Percentiles rank a stretch among this genome's conserved stretches.
phyloP scores from a whole-genome alignment of 2,113 vertebrate species.

The Trematocara zebra region DNA sequence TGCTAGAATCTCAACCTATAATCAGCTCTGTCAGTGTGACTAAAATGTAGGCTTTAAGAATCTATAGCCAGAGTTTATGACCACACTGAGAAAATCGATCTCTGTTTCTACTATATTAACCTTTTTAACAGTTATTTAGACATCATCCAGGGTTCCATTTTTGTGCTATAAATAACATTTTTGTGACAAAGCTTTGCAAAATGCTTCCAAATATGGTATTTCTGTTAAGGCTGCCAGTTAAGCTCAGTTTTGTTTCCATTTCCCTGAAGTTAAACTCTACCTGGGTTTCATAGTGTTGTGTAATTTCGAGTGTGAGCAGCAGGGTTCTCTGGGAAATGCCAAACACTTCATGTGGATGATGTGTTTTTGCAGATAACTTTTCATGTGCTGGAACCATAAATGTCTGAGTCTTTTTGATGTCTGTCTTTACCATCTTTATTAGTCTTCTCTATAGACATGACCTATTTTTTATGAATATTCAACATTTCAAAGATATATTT shows the following conservation, averaged over 20 bases:
- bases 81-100: not conserved
- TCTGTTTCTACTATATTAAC: not conserved
- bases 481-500: not conserved
- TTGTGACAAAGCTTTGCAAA: not conserved
- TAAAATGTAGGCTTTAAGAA: not conserved
- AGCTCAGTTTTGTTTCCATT: not conserved
- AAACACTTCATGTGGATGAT: not conserved
- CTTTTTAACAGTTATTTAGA: not conserved
- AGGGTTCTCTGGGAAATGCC: constrained; percentile 6
- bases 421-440: not conserved
- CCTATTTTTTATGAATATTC: not conserved
- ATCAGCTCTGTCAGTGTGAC: not conserved
- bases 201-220: not conserved
- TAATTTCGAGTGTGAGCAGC: not conserved
- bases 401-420: not conserved
- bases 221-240: not conserved
- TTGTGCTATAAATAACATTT: not conserved
- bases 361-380: not conserved
- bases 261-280: not conserved
- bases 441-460: not conserved
- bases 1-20: not conserved
- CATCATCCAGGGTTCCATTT: not conserved
- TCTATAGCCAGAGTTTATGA: not conserved
- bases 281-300: not conserved
- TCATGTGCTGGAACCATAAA: constrained; percentile 5